Evolutionary conservation across 2,797 vertebrate species (phyloP).

Genomic region (Sandelia bainsii): DNA sequence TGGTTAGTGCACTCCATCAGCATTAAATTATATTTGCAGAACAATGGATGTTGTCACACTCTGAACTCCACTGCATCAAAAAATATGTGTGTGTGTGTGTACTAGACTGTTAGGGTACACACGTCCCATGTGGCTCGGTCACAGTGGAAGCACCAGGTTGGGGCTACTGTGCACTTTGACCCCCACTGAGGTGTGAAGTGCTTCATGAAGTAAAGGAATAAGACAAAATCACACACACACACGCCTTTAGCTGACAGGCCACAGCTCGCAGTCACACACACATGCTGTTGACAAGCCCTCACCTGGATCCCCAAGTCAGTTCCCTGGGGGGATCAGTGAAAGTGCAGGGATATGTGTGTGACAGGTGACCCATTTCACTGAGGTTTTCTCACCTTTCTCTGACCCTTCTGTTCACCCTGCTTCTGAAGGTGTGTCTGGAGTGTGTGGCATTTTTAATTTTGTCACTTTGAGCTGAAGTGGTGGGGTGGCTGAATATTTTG

Average conservation of each 20-base stretch:
- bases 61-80: background rate
- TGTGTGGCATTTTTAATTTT: constrained; percentile 36
- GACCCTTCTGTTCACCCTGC: constrained; percentile 41
- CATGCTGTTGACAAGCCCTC: constrained; percentile 71
- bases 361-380: constrained; percentile 72
- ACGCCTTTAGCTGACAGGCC: constrained; percentile 55
- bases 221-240: constrained; percentile 24
- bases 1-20: background rate
- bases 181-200: constrained; percentile 71
- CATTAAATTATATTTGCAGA: constrained; percentile 1
- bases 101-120: background rate
- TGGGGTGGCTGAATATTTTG: background rate
- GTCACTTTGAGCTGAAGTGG: constrained; percentile 40
- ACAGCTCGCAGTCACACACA: constrained; percentile 41
- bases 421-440: constrained; percentile 13
- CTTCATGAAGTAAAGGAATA: constrained; percentile 54
- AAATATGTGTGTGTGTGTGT: background rate
- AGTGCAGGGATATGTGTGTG: constrained; percentile 59
- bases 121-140: constrained; percentile 35
- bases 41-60: background rate
- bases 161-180: constrained; percentile 62
- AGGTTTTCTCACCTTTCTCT: constrained; percentile 69
- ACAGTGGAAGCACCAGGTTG: constrained; percentile 45
- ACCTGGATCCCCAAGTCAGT: constrained; percentile 62
- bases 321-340: constrained; percentile 59